Base-by-base conservation (phyloP, 2,888 invertebrate genomes). In the Cheilosia grossa region DNA sequence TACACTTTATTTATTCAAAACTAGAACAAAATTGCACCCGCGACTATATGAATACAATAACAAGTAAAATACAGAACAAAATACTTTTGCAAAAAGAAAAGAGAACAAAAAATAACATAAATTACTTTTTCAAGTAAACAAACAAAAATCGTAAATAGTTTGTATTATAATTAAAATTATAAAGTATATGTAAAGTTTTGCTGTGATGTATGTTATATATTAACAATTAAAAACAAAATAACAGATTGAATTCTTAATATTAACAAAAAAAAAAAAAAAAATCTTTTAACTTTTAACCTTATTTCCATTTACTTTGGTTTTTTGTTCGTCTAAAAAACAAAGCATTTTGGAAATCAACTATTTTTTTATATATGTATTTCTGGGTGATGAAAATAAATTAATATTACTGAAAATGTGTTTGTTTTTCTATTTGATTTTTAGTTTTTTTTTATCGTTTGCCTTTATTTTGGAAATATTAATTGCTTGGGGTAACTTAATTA, bases 191-290 rank as follows among this genome's bases (percentile, higher is more conserved):
- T 89, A 90, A 90, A 91, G 88, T 91, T 91, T 90, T 91, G 91
- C 91, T 91, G 91, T 91, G 91, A 91, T 91, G 91, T 91, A 91
- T 90, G 91, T 91, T 91, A 90, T 90, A 90, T 89, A 90, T 88
- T 90, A 88, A 89, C 88, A 90, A 88, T 88, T 88, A 87, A 87
- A 89, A 88, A 88, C 87, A 90, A 88, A 88, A 88, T 87, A 90
- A 88, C 87, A 87, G 86, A 87, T 87, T 88, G 87, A 85, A 74
- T 58, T 79, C 40, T 79, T 77, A 54, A 47, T 19, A 90, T 88
- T 89, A 88, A 89, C 87, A 89, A 88, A 88, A 88, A 87, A 87
- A 88, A 88, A 87, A 87, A 89, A 88, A 88, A 87, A 88, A 87
- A 86, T 87, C 88, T 87, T 82, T 73, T 77, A 53, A 40, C 47